Evolutionary conservation across 1,140 invertebrate species (phyloP), one percentile per base, ranked within the genome.

Genomic region (Neomicropteryx cornuta): DNA sequence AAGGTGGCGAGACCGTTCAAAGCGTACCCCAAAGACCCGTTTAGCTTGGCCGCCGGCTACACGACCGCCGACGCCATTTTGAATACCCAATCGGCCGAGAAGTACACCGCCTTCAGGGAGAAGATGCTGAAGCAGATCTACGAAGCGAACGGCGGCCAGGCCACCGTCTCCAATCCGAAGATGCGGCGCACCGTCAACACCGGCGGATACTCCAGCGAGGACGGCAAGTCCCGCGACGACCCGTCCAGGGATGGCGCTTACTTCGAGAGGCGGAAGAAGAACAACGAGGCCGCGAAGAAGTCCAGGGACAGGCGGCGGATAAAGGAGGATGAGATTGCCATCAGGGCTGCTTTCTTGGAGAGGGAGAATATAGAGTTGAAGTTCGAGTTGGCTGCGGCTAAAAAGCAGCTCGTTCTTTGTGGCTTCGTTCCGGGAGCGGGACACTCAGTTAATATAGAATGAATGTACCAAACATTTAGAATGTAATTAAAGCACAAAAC

Each of bases 241-340:
- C 42, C 39, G 0, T 51, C 74, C 17, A 87, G 87, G 53, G 88
- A 93, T 52, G 76, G 79, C 0, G 79, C 81, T 1, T 97, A 97
- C 53, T 82, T 81, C 67, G 88, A 92, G 52, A 72, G 89, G 39
- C 66, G 93, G 6, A 75, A 82, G 38, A 93, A 93, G 56, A 97
- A 98, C 56, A 97, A 97, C 57, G 87, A 86, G 46, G 93, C 94
- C 0, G 94, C 94, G 1, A 98, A 97, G 59, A 72, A 90, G 38
- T 95, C 90, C 1, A 70, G 94, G 24, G 92, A 97, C 50, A 80
- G 87, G 1, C 70, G 94, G 37, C 72, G 90, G 47, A 75, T 81
- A 10, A 91, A 96, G 54, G 93, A 97, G 56, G 87, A 96, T 40
- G 86, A 92, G 52, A 85, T 96, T 13, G 87, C 91, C 0, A 83